A percentile compares a stretch with the other conserved stretches of the same genome.
Conservation (phyloP, 2,797 vertebrate genomes). For the Salmo trutta region DNA sequence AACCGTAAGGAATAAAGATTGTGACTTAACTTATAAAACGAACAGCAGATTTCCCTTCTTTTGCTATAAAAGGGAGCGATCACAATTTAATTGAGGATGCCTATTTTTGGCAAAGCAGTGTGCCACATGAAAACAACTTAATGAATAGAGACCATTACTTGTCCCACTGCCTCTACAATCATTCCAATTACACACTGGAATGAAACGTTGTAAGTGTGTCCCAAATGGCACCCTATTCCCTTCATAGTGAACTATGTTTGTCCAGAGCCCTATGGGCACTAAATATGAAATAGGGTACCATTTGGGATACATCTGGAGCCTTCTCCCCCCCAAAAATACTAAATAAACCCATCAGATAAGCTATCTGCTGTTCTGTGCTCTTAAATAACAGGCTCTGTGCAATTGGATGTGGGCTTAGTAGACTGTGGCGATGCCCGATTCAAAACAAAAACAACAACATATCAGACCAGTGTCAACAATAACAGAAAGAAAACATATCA, state of each 20-base stretch:
- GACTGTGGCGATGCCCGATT: not conserved
- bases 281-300: no score
- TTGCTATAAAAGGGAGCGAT: not conserved
- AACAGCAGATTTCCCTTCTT: not conserved
- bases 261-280: no score
- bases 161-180: conserved; percentile 1
- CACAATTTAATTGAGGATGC: conserved; percentile 29
- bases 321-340: not conserved
- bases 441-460: not conserved
- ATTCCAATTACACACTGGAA: conserved; percentile 14
- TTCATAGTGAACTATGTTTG: no score
- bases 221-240: no score
- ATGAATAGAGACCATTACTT: conserved; percentile 20
- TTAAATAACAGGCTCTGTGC: not conserved
- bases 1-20: not conserved
- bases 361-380: not conserved
- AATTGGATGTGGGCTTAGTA: not conserved
- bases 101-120: not conserved
- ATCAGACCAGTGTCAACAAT: not conserved
- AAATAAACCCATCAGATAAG: not conserved
- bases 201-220: not conserved
- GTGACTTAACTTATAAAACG: conserved; percentile 9
- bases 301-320: no score
- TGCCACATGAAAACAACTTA: conserved; percentile 10
- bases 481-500: conserved; percentile 2